Base-by-base conservation (phyloP, 2,113 vertebrate species). In the Pollimyrus isidori region DNA sequence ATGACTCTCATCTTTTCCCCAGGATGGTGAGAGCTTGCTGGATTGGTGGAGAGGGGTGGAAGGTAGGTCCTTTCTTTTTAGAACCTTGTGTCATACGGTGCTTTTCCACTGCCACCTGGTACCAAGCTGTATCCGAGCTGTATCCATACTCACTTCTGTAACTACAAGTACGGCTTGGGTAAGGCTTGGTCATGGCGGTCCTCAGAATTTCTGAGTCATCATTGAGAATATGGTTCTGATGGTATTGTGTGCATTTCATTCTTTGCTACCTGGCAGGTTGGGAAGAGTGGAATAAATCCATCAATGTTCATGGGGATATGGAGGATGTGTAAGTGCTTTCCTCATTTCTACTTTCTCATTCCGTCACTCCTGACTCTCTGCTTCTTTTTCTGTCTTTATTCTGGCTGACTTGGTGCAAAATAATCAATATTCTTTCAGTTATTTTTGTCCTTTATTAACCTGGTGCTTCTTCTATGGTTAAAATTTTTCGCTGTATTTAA, bases 41-140 rank as follows among this genome's bases (percentile, higher is more conserved):
- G 92, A 94, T 1, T 96, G 95, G 95, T 96, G 95, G 95, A 94
- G 91, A 26, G 91, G 93, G 42, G 95, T 94, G 1, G 92, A 94
- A 92, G 91, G 95, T 95, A 30, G 26, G 89, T 88, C 7, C 7
- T 49, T 69, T 50, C 30, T 69, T 80, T 23, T 39, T 76, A n/a
- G 6, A 45, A 39, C 76, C 42, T 7, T 9, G 5, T 82, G 35
- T 82, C 21, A 2, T 42, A 21, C 21, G 39, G 10, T n/a, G n/a
- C 62, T 30, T 69, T 69, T 30, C 62, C 3, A 69, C 62, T 69
- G 62, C n/a, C 62, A 15, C n/a, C 3, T 13, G n/a, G 62, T 30
- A 30, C 26, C n/a, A 26, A 69, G 62, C 23, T 26, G 35, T 19
- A 23, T 3, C 42, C 0, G 9, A 3, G n/a, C 62, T 65, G 58